A percentile compares a stretch with the other conserved stretches of the same genome.
Conservation (phyloP, 2,113 vertebrate species). For the Callipepla californica region DNA sequence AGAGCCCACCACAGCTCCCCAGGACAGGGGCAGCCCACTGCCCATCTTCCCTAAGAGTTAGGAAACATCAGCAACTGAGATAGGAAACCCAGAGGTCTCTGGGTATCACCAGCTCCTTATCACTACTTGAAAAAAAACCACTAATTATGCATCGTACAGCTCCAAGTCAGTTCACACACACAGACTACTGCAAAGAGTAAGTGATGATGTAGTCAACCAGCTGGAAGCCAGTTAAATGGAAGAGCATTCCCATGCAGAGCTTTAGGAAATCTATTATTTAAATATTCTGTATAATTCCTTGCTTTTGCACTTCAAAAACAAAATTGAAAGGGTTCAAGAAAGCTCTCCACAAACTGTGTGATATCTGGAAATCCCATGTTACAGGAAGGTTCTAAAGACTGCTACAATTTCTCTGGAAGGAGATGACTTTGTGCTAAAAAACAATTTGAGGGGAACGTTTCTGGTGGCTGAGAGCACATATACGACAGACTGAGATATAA, state of each 20-base stretch:
- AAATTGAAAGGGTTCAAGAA: not conserved
- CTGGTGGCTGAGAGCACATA: not conserved
- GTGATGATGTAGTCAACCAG: not conserved
- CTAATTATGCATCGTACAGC: not conserved
- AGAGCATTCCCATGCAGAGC: not conserved
- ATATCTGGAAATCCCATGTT: not conserved
- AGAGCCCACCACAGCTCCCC: not conserved
- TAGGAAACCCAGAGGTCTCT: not conserved
- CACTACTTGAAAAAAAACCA: not conserved
- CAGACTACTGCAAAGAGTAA: not conserved
- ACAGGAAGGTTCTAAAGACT: not conserved
- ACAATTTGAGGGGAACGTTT: not conserved
- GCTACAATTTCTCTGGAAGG: not conserved
- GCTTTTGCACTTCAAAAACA: conserved; percentile 9
- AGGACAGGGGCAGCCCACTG: not conserved
- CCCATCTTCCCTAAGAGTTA: not conserved
- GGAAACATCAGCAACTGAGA: not conserved
- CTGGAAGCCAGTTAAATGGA: conserved; percentile 11
- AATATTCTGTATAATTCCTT: conserved; percentile 1
- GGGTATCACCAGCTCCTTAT: not conserved
- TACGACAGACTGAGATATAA: not conserved
- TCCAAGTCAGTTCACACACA: not conserved
- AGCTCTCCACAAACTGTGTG: not conserved
- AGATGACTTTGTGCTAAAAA: not conserved
- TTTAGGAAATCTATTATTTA: conserved; percentile 17